Percentiles rank a stretch among this genome's conserved stretches.
Conservation (phyloP, 2,888 invertebrate genomes). For the Acronicta leporina region DNA sequence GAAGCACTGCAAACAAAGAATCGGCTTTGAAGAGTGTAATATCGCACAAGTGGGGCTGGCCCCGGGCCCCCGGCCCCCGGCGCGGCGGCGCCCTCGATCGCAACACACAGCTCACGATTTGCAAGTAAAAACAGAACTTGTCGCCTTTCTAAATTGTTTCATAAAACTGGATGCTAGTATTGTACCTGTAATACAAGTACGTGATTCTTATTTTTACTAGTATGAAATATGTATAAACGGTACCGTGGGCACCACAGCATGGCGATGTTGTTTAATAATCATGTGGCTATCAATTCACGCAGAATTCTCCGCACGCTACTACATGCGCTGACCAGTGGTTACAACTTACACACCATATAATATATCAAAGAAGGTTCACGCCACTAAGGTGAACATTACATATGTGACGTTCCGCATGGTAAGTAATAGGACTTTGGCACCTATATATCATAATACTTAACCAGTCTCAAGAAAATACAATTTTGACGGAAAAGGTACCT, state of each 20-base stretch:
- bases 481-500: too few species aligned
- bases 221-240: not conserved
- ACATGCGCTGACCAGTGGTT: slow-evolving; percentile 3
- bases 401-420: too few species aligned
- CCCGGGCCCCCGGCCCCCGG: not conserved
- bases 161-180: not conserved
- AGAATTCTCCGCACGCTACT: slow-evolving; percentile 1
- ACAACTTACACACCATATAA: not conserved
- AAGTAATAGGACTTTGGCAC: too few species aligned
- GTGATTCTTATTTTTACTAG: not conserved
- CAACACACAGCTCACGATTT: slow-evolving; percentile 14
- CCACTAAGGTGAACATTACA: not conserved
- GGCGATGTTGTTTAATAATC: slow-evolving; percentile 25
- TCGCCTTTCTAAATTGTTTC: slow-evolving; percentile 5
- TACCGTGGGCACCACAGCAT: not conserved
- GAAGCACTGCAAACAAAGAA: slow-evolving; percentile 29
- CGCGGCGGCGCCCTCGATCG: slow-evolving; percentile 1
- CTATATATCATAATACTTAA: too few species aligned
- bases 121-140: slow-evolving; percentile 11
- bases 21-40: slow-evolving; percentile 34
- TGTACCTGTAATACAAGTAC: not conserved
- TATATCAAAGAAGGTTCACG: slow-evolving; percentile 10
- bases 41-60: slow-evolving; percentile 19
- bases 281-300: slow-evolving; percentile 31
- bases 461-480: too few species aligned